Evolutionary conservation across 1,140 invertebrate genomes (phyloP).

Genomic region (Arion vulgaris): DNA sequence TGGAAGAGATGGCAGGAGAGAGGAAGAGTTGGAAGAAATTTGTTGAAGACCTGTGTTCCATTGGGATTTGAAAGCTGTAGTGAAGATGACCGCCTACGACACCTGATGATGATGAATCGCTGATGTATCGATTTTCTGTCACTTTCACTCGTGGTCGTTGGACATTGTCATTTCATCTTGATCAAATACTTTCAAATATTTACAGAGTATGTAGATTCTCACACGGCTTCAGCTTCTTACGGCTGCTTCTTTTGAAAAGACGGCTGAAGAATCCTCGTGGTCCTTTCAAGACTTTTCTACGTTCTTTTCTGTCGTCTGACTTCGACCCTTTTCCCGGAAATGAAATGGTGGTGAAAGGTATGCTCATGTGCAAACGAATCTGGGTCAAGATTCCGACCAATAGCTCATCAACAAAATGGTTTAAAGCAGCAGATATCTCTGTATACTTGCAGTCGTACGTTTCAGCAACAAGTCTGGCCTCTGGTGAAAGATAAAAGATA

Average conservation of each 20-base stretch:
- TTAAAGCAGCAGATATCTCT: constrained; percentile 85
- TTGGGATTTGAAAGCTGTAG: no score
- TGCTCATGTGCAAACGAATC: constrained; percentile 67
- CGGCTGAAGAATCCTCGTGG: constrained; percentile 41
- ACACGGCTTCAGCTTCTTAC: constrained; percentile 25
- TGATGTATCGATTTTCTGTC: no score
- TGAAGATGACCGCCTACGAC: no score
- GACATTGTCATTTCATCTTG: no score
- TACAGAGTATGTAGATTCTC: constrained; percentile 28
- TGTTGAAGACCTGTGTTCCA: no score
- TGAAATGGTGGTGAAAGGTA: constrained; percentile 44
- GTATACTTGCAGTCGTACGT: constrained; percentile 85
- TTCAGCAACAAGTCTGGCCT: constrained; percentile 76
- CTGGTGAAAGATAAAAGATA: constrained; percentile 51
- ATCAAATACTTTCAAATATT: no score
- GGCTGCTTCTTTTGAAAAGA: constrained; percentile 38
- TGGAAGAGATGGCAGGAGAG: no score
- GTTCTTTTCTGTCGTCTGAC: constrained; percentile 27
- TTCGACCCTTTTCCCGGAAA: constrained; percentile 38
- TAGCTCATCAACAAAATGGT: constrained; percentile 86
- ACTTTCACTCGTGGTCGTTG: no score
- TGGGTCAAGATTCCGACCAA: constrained; percentile 82
- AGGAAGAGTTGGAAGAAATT: no score
- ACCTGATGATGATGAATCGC: no score
- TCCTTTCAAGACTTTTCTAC: constrained; percentile 31